phyloP scores from a whole-genome alignment of 2,888 invertebrate species.

The Atrina japonica region DNA sequence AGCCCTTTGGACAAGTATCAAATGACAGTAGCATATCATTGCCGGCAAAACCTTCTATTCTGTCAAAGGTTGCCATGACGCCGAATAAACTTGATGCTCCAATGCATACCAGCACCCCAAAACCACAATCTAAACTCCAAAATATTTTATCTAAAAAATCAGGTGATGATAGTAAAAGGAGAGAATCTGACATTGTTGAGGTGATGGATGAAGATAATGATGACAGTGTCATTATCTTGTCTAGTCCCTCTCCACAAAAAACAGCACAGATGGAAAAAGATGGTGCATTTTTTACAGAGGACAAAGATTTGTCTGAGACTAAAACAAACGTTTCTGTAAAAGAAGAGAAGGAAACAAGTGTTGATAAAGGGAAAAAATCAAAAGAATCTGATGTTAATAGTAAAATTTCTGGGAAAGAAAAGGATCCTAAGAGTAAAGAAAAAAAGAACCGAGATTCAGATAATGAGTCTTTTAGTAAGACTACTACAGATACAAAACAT shows the following conservation, averaged over 20 bases:
- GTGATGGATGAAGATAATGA: background rate
- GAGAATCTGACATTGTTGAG: slow-evolving; percentile 21
- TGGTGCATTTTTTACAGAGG: background rate
- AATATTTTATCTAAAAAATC: too few species aligned
- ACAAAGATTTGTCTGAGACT: slow-evolving; percentile 16
- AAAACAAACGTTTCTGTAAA: slow-evolving; percentile 22
- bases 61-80: too few species aligned
- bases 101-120: slow-evolving; percentile 38
- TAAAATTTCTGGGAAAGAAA: slow-evolving; percentile 15
- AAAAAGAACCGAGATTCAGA: background rate
- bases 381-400: slow-evolving; percentile 29
- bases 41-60: too few species aligned
- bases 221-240: slow-evolving; percentile 5
- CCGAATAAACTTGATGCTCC: slow-evolving; percentile 13
- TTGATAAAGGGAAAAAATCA: slow-evolving; percentile 14
- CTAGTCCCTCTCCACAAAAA: slow-evolving; percentile 15
- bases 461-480: too few species aligned
- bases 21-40: too few species aligned
- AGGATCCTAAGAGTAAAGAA: slow-evolving; percentile 18
- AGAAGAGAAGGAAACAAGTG: slow-evolving; percentile 21
- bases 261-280: background rate
- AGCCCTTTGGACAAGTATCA: slow-evolving; percentile 10
- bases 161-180: slow-evolving; percentile 29
- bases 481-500: background rate
- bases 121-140: background rate